Evolutionary conservation across 2,888 invertebrate species (phyloP), one percentile per base, ranked within the genome.

Genomic region (Clanis bilineata): DNA sequence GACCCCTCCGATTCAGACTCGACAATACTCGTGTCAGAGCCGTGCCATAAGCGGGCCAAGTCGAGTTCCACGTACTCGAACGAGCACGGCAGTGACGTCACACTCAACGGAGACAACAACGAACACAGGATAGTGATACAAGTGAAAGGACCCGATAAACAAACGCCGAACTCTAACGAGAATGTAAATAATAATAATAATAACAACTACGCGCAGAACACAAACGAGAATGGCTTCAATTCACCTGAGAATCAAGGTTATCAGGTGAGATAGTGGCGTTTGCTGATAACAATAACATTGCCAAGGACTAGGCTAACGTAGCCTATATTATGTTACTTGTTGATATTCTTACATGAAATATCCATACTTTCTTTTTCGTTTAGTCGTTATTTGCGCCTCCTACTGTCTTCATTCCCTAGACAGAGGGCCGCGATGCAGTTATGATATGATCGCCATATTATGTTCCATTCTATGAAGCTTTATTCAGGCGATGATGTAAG

Each of bases 1-100:
- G 97, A 97, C 91, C 96, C 96, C 56, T 97, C 96, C 83, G 97
- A 97, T 91, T 97, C 97, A 72, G 97, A 97, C 86, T 97, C 97
- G 66, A 97, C 97, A 56, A 95, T 97, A 71, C 93, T 97, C 58
- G 97, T 96, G 62, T 97, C 96, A 60, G 96, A 96, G 81, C 96
- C 96, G 54, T 94, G 94, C 60, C 94, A 94, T 80, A 94, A 90
- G 60, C 85, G 90, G 7, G 90, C 86, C 62, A 93, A 93, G 68
- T 88, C 90, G 1, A 89, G 86, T 70, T 85, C 90, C 0, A 80
- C 86, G 0, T 90, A 92, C 62, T 90, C 91, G 1, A 85, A 85
- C 68, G 92, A 92, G 38, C 90, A 90, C 66, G 93, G 93, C 28
- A 93, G 94, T 76, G 96, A 96, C 72, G 85, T 87, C 67, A 92